phyloP scores from a whole-genome alignment of 2,113 vertebrate species.

The Tragelaphus buxtoni region DNA sequence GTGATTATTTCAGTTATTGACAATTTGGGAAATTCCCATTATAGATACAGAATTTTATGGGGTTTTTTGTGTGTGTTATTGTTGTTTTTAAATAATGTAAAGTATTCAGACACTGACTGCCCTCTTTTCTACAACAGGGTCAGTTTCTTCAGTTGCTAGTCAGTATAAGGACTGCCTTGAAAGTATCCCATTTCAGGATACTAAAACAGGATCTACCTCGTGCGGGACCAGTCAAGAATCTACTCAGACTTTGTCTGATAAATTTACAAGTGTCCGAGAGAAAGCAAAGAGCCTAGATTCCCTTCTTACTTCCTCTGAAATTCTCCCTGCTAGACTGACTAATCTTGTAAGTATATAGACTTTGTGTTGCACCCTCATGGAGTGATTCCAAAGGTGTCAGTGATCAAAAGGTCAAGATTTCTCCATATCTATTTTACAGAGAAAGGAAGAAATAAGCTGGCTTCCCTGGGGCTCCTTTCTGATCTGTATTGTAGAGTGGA shows the following conservation, averaged over 20 bases:
- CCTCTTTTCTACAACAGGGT: background rate
- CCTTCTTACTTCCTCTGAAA: background rate
- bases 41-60: background rate
- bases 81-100: conserved; percentile 12
- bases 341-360: conserved; percentile 67
- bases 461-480: background rate
- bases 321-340: background rate
- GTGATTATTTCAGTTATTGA: conserved; percentile 18
- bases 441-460: background rate
- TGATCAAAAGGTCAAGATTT: background rate
- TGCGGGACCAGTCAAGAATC: conserved; percentile 50
- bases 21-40: background rate
- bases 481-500: background rate
- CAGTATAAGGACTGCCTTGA: conserved; percentile 54
- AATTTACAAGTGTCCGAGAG: conserved; percentile 63
- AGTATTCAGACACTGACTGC: background rate
- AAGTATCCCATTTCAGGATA: conserved; percentile 28
- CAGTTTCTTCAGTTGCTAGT: conserved; percentile 17
- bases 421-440: background rate
- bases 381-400: background rate
- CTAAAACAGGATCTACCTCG: conserved; percentile 49
- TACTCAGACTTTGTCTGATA: conserved; percentile 26
- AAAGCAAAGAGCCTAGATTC: conserved; percentile 52
- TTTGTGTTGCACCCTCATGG: background rate
- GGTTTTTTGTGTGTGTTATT: background rate